Base-by-base conservation (phyloP, 2,888 invertebrate species). In the Volucella zonaria region DNA sequence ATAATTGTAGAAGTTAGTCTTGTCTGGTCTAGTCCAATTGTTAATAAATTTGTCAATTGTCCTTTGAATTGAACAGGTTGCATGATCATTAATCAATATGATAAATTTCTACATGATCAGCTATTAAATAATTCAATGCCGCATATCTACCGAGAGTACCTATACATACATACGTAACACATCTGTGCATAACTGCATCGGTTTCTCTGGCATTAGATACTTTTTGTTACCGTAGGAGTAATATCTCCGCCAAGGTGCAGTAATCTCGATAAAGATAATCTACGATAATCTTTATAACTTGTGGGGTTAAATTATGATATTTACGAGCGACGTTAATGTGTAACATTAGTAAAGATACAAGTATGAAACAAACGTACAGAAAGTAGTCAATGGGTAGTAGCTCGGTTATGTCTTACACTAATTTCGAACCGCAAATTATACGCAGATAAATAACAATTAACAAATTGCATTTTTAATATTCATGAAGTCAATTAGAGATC, bases 41-140 rank as follows among this genome's bases (percentile, higher is more conserved):
- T 49, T 64, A 49, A 64, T 64, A 14, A 64, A 64, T 12, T 49
- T n/a, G 9, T 49, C 15, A 38, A 23, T 40, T 79, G 79, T 83
- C 75, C 71, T 80, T 80, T 54, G 52, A 80, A 54, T 79, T 67
- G 40, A 59, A 70, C 59, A 42, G 61, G 56, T 61, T 61, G 31
- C 45, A 74, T 45, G 71, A 31, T 31, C 31, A 6, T 31, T 31
- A 79, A 75, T 83, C 59, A 79, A 23, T 61, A 61, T 80, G 75
- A 75, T 83, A 59, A 70, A 68, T 74, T 68, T 49, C 73, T 18
- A 74, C 62, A 80, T 59, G 68, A 74, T 52, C 56, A 52, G 64
- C 54, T 75, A 43, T 18, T 58, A 38, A 75, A 18, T 51, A 79
- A 49, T 75, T 83, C 83, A 83, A 83, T 83, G 68, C 59, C 74